Evolutionary conservation across 2,888 invertebrate genomes (phyloP).

Genomic region (Ashinkailepas kermadecensis): DNA sequence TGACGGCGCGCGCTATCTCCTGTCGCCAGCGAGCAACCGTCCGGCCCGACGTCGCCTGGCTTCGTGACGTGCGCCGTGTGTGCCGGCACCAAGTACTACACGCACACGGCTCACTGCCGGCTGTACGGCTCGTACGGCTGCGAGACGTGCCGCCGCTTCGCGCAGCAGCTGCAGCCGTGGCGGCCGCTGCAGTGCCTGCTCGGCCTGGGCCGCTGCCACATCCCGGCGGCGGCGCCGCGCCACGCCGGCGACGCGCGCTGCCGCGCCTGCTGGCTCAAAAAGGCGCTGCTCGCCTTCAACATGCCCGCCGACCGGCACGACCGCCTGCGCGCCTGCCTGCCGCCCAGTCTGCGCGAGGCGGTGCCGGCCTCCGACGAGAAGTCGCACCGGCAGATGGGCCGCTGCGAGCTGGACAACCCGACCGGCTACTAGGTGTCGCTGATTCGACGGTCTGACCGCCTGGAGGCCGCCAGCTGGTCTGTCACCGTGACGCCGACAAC

Average conservation of each 20-base stretch:
- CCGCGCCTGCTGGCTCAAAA: conserved; percentile 19
- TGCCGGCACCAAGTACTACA: conserved; percentile 18
- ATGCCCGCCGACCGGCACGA: background rate
- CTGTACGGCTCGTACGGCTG: conserved; percentile 10
- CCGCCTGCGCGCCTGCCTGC: background rate
- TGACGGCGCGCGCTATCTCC: too few relatives aligned
- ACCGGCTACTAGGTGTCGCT: too few relatives aligned
- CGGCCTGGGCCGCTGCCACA: background rate
- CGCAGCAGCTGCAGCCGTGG: background rate
- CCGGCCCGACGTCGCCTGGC: background rate
- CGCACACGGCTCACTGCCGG: background rate
- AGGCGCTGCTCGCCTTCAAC: background rate
- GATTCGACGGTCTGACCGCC: too few relatives aligned
- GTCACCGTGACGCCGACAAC: too few relatives aligned
- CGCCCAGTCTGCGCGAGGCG: background rate
- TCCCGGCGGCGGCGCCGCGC: conserved; percentile 6
- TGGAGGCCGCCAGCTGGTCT: too few relatives aligned
- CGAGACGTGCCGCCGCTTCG: background rate
- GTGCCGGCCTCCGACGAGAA: background rate
- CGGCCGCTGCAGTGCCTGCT: conserved; percentile 6
- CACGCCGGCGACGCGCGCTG: background rate
- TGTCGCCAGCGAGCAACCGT: background rate
- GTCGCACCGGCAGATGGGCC: background rate
- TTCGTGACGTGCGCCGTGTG: conserved; percentile 4
- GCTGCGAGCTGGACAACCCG: background rate